Evolutionary conservation across 2,797 vertebrate species (phyloP), one percentile per base, ranked within the genome.

Genomic region (Hylomyscus alleni): DNA sequence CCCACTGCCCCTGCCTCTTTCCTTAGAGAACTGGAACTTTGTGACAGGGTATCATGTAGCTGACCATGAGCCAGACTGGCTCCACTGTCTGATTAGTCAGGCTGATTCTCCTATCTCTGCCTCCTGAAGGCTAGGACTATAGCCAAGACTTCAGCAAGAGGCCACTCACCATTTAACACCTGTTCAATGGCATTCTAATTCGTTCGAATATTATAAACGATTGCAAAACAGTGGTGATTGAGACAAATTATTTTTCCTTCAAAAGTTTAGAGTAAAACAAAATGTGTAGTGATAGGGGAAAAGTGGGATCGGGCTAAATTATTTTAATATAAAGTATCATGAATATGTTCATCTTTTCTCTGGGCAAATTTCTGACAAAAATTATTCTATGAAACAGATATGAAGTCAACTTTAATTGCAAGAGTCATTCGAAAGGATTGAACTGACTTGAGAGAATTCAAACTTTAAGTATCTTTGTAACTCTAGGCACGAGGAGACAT

Each of bases 281-380:
- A 60, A 14, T 54, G 15, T 75, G 50, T 88, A 6, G 17, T 31
- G 9, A 58, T 37, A 13, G 31, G 4, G 80, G 56, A 56, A 15
- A 75, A 47, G 26, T 8, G 80, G 7, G 40, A 10, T 82, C 62
- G 14, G 13, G 17, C 89, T 85, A 5, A 91, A 76, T 19, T 77
- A 89, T 92, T 75, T 88, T 37, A 92, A 47, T 75, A 72, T 62
- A 26, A 86, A 95, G 20, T 83, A 90, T 84, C 40, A 56, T 54
- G 62, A 29, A 72, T 72, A 26, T 10, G 24, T 37, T 72, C 22
- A 86, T 76, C 44, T 76, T 91, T 94, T 58, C 17, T 77, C 15
- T n/a, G 14, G 24, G 34, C 4, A 54, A 72, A 56, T 54, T 69
- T 44, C 54, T 88, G 47, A 90, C 69, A 54, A 72, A 73, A 58